phyloP scores from a whole-genome alignment of 2,888 invertebrate species.

The Lithophane ornitopus region DNA sequence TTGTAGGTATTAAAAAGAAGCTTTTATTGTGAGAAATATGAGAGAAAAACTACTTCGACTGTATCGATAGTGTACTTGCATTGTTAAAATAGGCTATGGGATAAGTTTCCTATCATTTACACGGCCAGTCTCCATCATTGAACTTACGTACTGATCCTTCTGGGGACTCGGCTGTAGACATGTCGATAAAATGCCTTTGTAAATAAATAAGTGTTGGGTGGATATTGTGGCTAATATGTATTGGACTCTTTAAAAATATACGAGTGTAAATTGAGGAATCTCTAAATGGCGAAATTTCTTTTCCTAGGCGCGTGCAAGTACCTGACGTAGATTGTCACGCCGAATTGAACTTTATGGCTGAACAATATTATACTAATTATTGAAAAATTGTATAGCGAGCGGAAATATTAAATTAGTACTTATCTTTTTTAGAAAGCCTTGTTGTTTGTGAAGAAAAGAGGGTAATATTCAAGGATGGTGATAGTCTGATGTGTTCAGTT shows the following conservation, averaged over 20 bases:
- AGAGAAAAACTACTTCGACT: constrained; percentile 29
- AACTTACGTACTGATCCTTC: constrained; percentile 25
- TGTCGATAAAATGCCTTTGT: constrained; percentile 61
- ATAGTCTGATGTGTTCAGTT: constrained; percentile 73
- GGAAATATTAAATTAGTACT: constrained; percentile 58
- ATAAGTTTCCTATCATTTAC: constrained; percentile 2
- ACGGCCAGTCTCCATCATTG: constrained; percentile 17
- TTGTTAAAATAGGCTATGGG: constrained; percentile 26
- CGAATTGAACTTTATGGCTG: constrained; percentile 47
- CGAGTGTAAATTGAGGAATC: constrained; percentile 31
- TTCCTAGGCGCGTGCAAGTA: constrained; percentile 60
- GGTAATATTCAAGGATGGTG: constrained; percentile 62
- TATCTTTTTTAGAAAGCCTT: constrained; percentile 53
- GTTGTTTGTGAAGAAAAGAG: constrained; percentile 45
- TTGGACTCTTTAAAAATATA: constrained; percentile 39
- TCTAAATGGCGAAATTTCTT: constrained; percentile 38
- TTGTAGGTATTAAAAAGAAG: constrained; percentile 29
- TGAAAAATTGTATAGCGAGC: constrained; percentile 24
- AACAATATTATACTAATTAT: constrained; percentile 40
- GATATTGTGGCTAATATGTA: constrained; percentile 52
- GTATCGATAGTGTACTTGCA: constrained; percentile 25
- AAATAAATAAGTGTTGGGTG: constrained; percentile 55
- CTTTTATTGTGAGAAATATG: constrained; percentile 38
- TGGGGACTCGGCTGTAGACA: constrained; percentile 22
- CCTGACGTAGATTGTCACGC: constrained; percentile 60